Conservation (phyloP, 2,888 invertebrate species). For the Nycteola revayana region DNA sequence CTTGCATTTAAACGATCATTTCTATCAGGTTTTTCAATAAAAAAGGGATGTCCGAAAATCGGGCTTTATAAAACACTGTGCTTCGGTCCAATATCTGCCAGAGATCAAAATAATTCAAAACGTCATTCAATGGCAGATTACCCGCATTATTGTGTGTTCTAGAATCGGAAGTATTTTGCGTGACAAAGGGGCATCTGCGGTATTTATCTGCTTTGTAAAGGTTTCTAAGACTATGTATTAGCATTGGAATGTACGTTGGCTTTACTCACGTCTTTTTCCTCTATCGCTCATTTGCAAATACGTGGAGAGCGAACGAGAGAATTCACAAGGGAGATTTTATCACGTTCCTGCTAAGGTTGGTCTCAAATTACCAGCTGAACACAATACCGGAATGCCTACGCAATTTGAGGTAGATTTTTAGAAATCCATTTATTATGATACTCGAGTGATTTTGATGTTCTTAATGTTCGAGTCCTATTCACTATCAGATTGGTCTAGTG, state of each 20-base stretch:
- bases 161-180: conserved; percentile 40
- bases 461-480: too few species aligned
- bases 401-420: conserved; percentile 20
- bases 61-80: too few species aligned
- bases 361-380: conserved; percentile 37
- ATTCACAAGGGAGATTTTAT: conserved; percentile 18
- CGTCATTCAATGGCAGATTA: too few species aligned
- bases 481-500: too few species aligned
- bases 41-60: too few species aligned
- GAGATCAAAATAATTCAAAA: too few species aligned
- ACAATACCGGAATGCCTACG: conserved; percentile 23
- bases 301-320: conserved; percentile 26
- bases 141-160: too few species aligned
- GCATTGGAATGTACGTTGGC: conserved; percentile 28
- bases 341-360: conserved; percentile 12
- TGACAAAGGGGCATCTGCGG: conserved; percentile 47
- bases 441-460: conserved; percentile 23
- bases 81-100: too few species aligned
- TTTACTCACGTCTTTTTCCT: conserved; percentile 23
- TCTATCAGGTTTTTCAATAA: too few species aligned
- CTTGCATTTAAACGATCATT: too few species aligned
- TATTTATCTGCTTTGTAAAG: conserved; percentile 52
- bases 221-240: conserved; percentile 27
- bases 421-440: conserved; percentile 20
- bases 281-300: conserved; percentile 31